phyloP scores from a whole-genome alignment of 2,888 invertebrate genomes.

The Tuberolachnus salignus region DNA sequence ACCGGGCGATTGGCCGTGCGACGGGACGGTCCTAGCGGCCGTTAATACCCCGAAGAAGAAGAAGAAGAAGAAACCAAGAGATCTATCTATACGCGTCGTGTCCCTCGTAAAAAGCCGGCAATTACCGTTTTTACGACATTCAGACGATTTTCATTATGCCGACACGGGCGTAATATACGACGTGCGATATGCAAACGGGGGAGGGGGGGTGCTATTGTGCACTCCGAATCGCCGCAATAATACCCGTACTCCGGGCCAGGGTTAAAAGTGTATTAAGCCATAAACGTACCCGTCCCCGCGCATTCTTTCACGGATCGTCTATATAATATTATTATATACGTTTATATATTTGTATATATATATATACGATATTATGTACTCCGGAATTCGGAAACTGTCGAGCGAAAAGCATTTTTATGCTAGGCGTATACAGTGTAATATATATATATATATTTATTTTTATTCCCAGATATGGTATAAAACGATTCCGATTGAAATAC shows the following conservation, averaged over 20 bases:
- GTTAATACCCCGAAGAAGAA: no score
- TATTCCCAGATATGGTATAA: slow-evolving; percentile 1
- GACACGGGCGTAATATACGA: no score
- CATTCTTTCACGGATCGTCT: slow-evolving; percentile 39
- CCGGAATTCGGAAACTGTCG: slow-evolving; percentile 46
- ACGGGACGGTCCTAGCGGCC: no score
- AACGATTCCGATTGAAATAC: slow-evolving; percentile 6
- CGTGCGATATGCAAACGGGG: no score
- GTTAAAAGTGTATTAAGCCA: slow-evolving; percentile 39
- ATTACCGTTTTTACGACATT: not conserved
- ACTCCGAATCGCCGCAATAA: no score
- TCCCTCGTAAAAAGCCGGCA: not conserved
- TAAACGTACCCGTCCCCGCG: slow-evolving; percentile 25
- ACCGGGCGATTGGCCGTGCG: no score
- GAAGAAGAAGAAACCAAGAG: no score
- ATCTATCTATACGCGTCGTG: no score
- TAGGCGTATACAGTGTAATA: not conserved
- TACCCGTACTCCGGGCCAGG: not conserved
- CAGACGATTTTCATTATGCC: no score
- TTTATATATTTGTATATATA: not conserved
- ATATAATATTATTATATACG: slow-evolving; percentile 4
- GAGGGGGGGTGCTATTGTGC: no score
- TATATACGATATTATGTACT: not conserved
- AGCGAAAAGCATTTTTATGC: no score
- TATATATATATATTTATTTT: not conserved